Evolutionary conservation across 2,113 vertebrate genomes (phyloP).

Genomic region (Crotalus horridus): DNA sequence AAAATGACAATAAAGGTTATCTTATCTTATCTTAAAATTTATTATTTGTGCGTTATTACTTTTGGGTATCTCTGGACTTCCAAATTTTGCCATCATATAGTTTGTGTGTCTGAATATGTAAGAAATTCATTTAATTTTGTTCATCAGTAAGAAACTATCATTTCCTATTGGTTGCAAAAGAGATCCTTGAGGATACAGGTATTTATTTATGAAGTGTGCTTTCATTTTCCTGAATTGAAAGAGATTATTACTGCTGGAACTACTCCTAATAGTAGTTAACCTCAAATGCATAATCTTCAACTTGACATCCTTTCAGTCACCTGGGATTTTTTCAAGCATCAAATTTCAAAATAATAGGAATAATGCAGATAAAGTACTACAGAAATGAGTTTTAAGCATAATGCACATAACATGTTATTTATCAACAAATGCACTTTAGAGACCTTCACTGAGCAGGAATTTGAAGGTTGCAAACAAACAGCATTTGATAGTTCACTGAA

Average conservation of each 20-base stretch:
- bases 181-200: constrained; percentile 22
- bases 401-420: not conserved
- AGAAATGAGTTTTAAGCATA: not conserved
- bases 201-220: constrained; percentile 17
- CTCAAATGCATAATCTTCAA: constrained; percentile 22
- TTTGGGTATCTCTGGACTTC: not conserved
- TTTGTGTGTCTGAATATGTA: not conserved
- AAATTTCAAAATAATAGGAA: not conserved
- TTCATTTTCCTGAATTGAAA: not conserved
- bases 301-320: constrained; percentile 6
- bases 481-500: not conserved
- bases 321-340: not conserved
- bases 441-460: not conserved
- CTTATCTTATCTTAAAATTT: not conserved
- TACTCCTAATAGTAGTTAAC: constrained; percentile 18
- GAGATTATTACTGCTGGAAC: constrained; percentile 16
- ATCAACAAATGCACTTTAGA: not conserved
- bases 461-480: not conserved
- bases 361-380: not conserved
- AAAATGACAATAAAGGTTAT: no score
- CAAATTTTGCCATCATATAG: fast-evolving
- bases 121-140: constrained; percentile 21
- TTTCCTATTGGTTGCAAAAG: not conserved
- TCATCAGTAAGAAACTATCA: constrained; percentile 8
- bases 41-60: not conserved